phyloP scores from a whole-genome alignment of 2,888 invertebrate genomes.

The Archaeoteleia sp. region DNA sequence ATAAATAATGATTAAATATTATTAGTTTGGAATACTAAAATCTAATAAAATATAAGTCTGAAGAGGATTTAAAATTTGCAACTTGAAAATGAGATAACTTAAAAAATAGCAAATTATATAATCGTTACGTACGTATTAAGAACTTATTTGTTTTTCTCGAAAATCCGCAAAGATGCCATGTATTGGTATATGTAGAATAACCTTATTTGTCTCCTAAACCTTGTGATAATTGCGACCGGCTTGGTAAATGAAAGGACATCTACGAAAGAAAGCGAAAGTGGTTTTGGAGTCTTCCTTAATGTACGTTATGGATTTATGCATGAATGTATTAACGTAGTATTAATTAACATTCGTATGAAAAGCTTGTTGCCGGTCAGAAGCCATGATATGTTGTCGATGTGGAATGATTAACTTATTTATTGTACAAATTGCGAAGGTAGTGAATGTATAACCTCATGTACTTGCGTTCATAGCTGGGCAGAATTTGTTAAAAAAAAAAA shows the following conservation, averaged over 20 bases:
- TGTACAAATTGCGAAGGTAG: neutral
- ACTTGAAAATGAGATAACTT: neutral
- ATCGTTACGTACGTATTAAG: too few relatives aligned
- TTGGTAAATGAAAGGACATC: neutral
- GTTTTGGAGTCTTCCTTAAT: neutral
- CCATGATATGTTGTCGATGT: neutral
- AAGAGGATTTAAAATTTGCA: neutral
- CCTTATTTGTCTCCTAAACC: too few relatives aligned
- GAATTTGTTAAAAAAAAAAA: neutral
- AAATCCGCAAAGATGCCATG: too few relatives aligned
- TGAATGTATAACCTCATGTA: neutral
- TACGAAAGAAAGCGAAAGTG: neutral
- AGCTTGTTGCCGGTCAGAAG: neutral
- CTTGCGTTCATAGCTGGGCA: neutral
- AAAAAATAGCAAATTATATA: too few relatives aligned
- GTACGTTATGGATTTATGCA: neutral
- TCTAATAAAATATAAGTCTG: too few relatives aligned
- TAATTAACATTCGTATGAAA: neutral
- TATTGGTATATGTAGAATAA: too few relatives aligned
- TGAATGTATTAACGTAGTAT: neutral
- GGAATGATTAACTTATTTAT: constrained; percentile 3
- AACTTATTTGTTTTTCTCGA: too few relatives aligned
- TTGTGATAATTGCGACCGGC: too few relatives aligned
- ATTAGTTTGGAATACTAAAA: too few relatives aligned
- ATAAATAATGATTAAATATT: too few relatives aligned